Evolutionary conservation across 1,140 invertebrate genomes (phyloP).

Genomic region (Dendroctonus ponderosae): DNA sequence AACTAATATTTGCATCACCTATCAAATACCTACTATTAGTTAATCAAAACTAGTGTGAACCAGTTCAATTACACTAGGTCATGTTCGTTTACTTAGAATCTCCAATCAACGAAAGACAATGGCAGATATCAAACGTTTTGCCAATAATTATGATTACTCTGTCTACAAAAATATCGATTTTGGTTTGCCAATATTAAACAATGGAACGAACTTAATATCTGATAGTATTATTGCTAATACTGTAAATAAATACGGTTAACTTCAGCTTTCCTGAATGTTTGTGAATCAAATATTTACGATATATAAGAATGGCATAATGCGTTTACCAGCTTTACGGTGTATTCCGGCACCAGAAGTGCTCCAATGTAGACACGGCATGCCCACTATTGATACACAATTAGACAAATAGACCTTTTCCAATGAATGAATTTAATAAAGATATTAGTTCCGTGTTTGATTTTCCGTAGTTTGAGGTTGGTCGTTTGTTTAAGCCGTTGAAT

Average conservation of each 20-base stretch:
- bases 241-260: constrained; percentile 31
- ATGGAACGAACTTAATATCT: constrained; percentile 7
- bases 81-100: constrained; percentile 8
- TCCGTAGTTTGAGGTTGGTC: neutral
- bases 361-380: neutral
- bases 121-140: constrained; percentile 9
- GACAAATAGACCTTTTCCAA: constrained; percentile 4
- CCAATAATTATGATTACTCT: constrained; percentile 25
- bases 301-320: constrained; percentile 27
- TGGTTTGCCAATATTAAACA: constrained; percentile 24
- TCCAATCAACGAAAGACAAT: constrained; percentile 13
- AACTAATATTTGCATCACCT: too few relatives aligned
- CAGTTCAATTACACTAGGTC: constrained; percentile 9
- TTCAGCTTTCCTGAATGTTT: constrained; percentile 20
- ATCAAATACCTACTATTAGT: too few relatives aligned
- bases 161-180: constrained; percentile 31
- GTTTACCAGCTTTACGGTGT: constrained; percentile 13
- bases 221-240: constrained; percentile 31
- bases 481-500: constrained; percentile 5
- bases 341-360: constrained; percentile 9
- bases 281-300: constrained; percentile 30
- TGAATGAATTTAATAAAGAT: constrained; percentile 18
- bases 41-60: too few relatives aligned
- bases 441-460: constrained; percentile 4
- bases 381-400: constrained; percentile 4